Evolutionary conservation across 2,888 invertebrate species (phyloP), one percentile per base, ranked within the genome.

Genomic region (Meteorus colon): DNA sequence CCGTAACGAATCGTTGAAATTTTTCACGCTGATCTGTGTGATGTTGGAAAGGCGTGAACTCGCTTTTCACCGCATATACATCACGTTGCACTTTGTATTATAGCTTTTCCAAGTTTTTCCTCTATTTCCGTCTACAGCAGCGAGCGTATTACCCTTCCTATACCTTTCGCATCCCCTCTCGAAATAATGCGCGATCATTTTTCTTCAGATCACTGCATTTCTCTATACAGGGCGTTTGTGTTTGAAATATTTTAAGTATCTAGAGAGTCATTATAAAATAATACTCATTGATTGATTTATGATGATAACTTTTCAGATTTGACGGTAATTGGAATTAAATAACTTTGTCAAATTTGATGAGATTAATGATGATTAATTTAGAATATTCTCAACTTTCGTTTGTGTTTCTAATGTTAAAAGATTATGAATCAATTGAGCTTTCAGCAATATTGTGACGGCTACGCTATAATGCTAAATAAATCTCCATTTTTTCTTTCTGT

Each of bases 1-100:
- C 70, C 80, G 79, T 77, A 81, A 81, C 81, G 80, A 81, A 81
- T 81, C 74, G 79, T 60, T 67, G 74, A 74, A 78, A 81, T 81
- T 81, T 81, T 81, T 81, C 81, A 81, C 75, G 78, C 73, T 75
- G 78, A 78, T 75, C 77, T 78, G 78, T 34, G 63, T 19, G 45
- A 41, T n/a, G 62, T 69, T 19, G 45, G 48, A 48, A 74, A 77
- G 65, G 74, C 72, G 73, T 76, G 59, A 75, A 68, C 63, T 68
- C 65, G 63, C 29, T 75, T 69, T 65, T 62, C 73, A 45, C 68
- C 72, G 62, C 51, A 65, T 62, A 72, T 76, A 73, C 69, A 73
- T 77, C 71, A 70, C 59, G 74, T 65, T 73, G 72, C 69, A 73
- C 62, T 69, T 60, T 72, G 45, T 72, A 66, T 62, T 68, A 67